Conservation (phyloP, 2,888 invertebrate genomes). For the Tinea trinotella region DNA sequence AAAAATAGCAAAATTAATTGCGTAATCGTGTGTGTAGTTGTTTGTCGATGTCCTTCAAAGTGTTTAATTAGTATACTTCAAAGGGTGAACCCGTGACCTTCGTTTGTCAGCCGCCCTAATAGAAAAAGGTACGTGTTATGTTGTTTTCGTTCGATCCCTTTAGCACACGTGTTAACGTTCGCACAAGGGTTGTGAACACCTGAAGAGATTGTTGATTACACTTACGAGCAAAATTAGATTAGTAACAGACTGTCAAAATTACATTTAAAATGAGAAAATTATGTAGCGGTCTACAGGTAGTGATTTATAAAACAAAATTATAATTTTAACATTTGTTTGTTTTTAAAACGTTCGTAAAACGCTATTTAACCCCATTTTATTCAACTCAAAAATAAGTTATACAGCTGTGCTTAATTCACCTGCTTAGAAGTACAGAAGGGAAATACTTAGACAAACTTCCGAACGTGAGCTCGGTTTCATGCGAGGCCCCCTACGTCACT, state of each 20-base stretch:
- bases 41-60: not conserved
- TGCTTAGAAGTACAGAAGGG: not conserved
- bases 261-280: no score
- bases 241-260: no score
- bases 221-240: not conserved
- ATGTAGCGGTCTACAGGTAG: no score
- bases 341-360: no score
- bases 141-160: slow-evolving; percentile 3
- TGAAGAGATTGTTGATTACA: not conserved
- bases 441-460: not conserved
- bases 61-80: slow-evolving; percentile 31
- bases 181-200: not conserved
- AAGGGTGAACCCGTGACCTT: slow-evolving; percentile 30
- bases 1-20: slow-evolving; percentile 65
- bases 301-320: no score
- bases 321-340: no score
- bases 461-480: not conserved
- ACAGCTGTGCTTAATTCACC: not conserved
- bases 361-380: no score
- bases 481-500: not conserved
- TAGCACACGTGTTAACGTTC: not conserved
- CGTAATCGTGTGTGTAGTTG: slow-evolving; percentile 46
- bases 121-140: slow-evolving; percentile 32
- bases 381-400: no score
- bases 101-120: slow-evolving; percentile 28